A percentile compares a stretch with the other conserved stretches of the same genome.
Evolutionary conservation across 1,140 invertebrate species (phyloP).

Genomic region (Tetraneura akinire): DNA sequence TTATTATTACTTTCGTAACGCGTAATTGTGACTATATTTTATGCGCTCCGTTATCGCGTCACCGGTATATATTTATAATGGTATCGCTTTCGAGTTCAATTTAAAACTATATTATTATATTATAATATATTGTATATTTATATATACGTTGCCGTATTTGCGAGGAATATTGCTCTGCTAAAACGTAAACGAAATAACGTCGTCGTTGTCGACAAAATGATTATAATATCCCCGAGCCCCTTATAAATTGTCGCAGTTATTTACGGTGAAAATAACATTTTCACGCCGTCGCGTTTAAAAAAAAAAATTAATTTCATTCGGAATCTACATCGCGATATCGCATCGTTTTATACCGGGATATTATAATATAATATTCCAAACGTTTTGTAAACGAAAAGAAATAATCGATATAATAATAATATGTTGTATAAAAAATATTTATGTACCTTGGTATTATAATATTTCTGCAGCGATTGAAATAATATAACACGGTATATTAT

Average conservation of each 20-base stretch:
- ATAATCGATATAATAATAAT: no score
- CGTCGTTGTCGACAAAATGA: neutral
- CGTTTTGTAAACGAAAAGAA: no score
- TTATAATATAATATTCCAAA: no score
- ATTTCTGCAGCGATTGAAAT: no score
- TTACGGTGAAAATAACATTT: neutral
- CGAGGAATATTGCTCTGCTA: neutral
- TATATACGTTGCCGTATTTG: no score
- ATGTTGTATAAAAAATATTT: no score
- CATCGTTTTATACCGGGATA: no score
- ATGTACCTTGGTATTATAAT: no score
- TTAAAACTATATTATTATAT: conserved; percentile 13
- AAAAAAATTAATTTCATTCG: neutral
- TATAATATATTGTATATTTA: neutral
- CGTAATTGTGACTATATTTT: conserved; percentile 25
- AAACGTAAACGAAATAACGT: conserved; percentile 13
- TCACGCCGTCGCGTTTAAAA: neutral
- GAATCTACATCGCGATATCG: neutral
- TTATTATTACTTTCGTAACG: neutral
- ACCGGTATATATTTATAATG: neutral
- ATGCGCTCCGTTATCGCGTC: neutral
- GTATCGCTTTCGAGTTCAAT: conserved; percentile 23
- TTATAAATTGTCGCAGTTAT: neutral
- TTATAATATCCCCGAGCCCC: neutral
- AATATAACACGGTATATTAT: no score